Percentiles rank a stretch among this genome's conserved stretches.
Conservation (phyloP, 2,797 vertebrate species). For the Octomys mimax region DNA sequence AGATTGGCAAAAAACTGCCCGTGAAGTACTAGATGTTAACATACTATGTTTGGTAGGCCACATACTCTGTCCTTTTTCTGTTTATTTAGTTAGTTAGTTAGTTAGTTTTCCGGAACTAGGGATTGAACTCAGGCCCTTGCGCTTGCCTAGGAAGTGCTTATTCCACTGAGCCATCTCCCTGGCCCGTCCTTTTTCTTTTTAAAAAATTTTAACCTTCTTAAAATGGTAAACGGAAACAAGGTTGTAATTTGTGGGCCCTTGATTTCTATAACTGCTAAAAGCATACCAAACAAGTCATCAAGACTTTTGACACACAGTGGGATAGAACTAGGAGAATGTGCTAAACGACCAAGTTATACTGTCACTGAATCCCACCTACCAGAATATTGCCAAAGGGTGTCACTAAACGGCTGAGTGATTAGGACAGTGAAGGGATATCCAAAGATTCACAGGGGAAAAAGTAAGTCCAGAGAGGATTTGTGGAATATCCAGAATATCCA, state of each 20-base stretch:
- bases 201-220: neutral
- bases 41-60: neutral
- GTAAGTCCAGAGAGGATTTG: neutral
- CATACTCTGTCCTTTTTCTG: neutral
- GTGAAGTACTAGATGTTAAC: neutral
- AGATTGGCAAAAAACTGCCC: neutral
- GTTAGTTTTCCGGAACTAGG: too few species aligned
- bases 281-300: neutral
- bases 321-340: neutral
- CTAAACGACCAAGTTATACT: neutral
- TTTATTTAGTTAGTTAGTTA: too few species aligned
- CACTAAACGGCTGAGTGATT: neutral
- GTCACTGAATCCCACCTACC: neutral
- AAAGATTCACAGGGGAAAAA: neutral
- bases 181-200: neutral
- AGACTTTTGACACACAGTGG: neutral
- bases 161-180: too few species aligned
- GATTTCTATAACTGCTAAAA: neutral
- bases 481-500: neutral
- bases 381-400: neutral
- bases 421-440: neutral
- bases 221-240: neutral
- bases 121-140: too few species aligned
- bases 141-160: too few species aligned
- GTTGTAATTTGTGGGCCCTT: neutral